Evolutionary conservation across 2,113 vertebrate species (phyloP), one percentile per base, ranked within the genome.

Genomic region (Lamprologus sp.): DNA sequence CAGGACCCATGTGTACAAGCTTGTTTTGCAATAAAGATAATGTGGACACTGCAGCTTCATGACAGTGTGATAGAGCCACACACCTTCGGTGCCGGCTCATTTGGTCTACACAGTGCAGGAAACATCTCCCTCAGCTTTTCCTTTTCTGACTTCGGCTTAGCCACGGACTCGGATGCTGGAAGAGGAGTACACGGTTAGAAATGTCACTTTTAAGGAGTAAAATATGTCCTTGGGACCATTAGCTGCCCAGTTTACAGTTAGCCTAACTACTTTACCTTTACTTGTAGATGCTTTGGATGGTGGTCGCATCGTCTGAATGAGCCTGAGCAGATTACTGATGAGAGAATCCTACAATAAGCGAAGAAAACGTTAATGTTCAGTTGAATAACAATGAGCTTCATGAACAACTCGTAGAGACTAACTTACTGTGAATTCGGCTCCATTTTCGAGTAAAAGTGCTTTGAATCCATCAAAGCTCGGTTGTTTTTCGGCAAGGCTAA

Each of bases 241-340:
- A 26, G 14, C 21, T 26, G 40, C 4, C 9, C 40, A 26, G 23
- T 26, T 21, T 15, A 12, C 45, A 31, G 19, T 31, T 10, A 79
- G 15, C 7, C 10, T 53, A 5, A 14, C 7, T 12, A 7, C 9
- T 33, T 60, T 37, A 98, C 98, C 96, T 97, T 97, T 98, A 92
- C 96, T 97, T 0, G 94, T 90, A 3, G 97, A 97, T 3, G 96
- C 88, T 28, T 98, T 98, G 3, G 97, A 55, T 15, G 98, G 97
- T 33, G 98, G 98, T 7, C 98, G 96, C 99, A 99, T 99, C 0
- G 98, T 99, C 92, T 99, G 99, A 70, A 99, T 99, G 84, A 99
- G 98, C 28, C 99, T 96, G 0, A 99, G 93, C 90, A 99, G 92
- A 84, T 99, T 99, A 79, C 98, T 95, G 23, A 99, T 87, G 68